Percentiles rank a stretch among this genome's conserved stretches.
Evolutionary conservation across 1,140 invertebrate genomes (phyloP).

Genomic region (Bombus fervidus): DNA sequence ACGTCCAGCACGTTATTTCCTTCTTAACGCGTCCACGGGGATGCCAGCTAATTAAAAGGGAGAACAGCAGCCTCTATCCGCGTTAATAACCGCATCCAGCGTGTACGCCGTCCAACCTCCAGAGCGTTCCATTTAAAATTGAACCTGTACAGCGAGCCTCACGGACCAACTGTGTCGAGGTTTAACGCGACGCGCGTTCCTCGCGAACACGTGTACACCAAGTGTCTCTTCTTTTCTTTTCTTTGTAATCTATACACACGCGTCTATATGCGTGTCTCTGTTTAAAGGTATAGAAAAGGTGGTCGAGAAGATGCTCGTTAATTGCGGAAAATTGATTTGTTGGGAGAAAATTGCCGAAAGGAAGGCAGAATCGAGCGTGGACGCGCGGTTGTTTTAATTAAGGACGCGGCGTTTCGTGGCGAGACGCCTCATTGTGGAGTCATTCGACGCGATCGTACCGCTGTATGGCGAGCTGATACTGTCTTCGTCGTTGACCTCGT

Average conservation of each 20-base stretch:
- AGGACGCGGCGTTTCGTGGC: background rate
- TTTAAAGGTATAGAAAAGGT: background rate
- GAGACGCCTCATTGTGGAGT: background rate
- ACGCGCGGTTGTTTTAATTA: slow-evolving; percentile 28
- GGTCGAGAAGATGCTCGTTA: background rate
- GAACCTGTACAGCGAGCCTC: background rate
- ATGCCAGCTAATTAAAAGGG: slow-evolving; percentile 48
- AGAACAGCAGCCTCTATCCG: slow-evolving; percentile 36
- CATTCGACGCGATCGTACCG: too few relatives aligned
- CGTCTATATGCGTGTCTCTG: background rate
- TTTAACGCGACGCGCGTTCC: background rate
- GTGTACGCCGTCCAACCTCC: background rate
- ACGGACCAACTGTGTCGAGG: background rate
- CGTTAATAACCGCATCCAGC: slow-evolving; percentile 44
- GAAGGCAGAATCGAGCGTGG: slow-evolving; percentile 9
- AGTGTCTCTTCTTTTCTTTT: background rate
- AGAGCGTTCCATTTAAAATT: slow-evolving; percentile 42
- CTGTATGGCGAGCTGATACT: background rate
- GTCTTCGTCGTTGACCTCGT: background rate
- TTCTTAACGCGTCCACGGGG: slow-evolving; percentile 44
- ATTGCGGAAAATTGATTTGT: slow-evolving; percentile 17
- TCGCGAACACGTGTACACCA: background rate
- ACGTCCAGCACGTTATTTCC: slow-evolving; percentile 38
- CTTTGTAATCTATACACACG: background rate
- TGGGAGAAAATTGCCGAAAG: slow-evolving; percentile 21